A percentile compares a stretch with the other conserved stretches of the same genome.
Evolutionary conservation across 2,888 invertebrate genomes (phyloP).

Genomic region (Bombylius discolor): DNA sequence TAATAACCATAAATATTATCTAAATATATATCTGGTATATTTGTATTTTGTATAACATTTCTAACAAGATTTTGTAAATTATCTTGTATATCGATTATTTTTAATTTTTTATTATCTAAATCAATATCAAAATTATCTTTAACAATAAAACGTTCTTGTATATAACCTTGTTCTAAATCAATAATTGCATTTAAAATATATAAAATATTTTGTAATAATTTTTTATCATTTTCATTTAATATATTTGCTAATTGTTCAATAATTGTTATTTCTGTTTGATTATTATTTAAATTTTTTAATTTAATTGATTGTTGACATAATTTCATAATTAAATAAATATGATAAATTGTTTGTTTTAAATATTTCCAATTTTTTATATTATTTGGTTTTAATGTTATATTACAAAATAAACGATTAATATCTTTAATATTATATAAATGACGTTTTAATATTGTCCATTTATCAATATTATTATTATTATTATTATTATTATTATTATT

Average conservation of each 20-base stretch:
- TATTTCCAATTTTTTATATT: conserved; percentile 12
- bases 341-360: conserved; percentile 12
- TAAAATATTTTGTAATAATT: conserved; percentile 8
- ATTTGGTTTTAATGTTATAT: conserved; percentile 9
- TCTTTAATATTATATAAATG: conserved; percentile 11
- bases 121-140: conserved; percentile 11
- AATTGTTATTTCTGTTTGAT: background rate
- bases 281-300: background rate
- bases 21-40: background rate
- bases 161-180: conserved; percentile 11
- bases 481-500: background rate
- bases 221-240: background rate
- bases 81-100: conserved; percentile 6
- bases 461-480: background rate
- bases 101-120: conserved; percentile 13
- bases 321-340: conserved; percentile 7
- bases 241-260: conserved; percentile 6
- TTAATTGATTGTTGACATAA: conserved; percentile 7
- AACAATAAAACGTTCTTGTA: conserved; percentile 12
- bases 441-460: conserved; percentile 3
- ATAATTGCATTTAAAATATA: conserved; percentile 13
- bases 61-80: conserved; percentile 2
- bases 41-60: background rate
- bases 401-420: conserved; percentile 8
- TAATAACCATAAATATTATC: conserved; percentile 8